Evolutionary conservation across 2,797 vertebrate genomes (phyloP), one percentile per base, ranked within the genome.

Genomic region (Cossypha heuglini): DNA sequence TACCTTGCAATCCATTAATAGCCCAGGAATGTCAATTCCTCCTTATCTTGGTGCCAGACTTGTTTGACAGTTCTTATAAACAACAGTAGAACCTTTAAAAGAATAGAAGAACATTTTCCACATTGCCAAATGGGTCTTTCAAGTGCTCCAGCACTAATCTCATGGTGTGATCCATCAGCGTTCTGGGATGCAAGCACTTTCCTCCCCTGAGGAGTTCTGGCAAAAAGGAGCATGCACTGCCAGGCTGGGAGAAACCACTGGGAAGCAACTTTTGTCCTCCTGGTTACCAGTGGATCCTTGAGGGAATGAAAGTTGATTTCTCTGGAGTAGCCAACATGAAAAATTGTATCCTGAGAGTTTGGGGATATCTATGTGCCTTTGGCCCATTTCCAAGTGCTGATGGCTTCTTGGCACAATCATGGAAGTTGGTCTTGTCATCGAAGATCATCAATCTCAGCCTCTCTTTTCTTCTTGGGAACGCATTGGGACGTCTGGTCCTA

Each of bases 121-220:
- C 3, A 1, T 31, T 4, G 2, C 37, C 61, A 57, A 72, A 59
- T 9, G 10, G 21, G 8, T 51, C 17, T 54, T 51, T 45, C 13
- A 31, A 49, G 46, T 4, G 40, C 68, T 91, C 81, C 64, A 46
- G 84, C 49, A 38, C 5, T 10, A 21, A 48, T n/a, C 21, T 2
- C 0, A 38, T 15, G 18, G 21, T 29, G 49, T 5, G 42, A 59
- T 69, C 75, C 22, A 0, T 22, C 40, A 20, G 48, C 3, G 0
- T 33, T 66, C 35, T 18, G 40, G 40, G 40, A 61, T 37, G 40
- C 5, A 63, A 55, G 52, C 3, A 3, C 38, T 46, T 48, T 43
- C 26, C 61, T 77, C 8, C 8, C 3, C 5, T 0, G 1, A 40
- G 48, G 38, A 43, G 35, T 42, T 68, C 68, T 1, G 0, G 61